Percentiles rank a stretch among this genome's conserved stretches.
Evolutionary conservation across 2,797 vertebrate species (phyloP).

Genomic region (Lepidocolaptes lacrymiger): DNA sequence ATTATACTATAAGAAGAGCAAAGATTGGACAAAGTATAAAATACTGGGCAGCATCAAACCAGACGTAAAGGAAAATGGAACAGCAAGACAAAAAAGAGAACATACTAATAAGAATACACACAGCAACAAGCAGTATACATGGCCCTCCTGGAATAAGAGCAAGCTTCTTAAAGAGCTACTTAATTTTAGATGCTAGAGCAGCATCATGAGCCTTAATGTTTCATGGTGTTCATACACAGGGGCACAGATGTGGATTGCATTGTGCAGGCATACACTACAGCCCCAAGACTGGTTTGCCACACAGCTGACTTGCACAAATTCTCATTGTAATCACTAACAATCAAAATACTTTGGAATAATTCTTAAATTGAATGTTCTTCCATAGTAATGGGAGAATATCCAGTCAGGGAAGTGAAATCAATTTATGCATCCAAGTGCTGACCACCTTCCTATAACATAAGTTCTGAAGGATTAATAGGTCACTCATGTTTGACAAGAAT

Average conservation of each 20-base stretch:
- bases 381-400: neutral
- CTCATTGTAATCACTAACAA: neutral
- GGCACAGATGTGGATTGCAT: neutral
- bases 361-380: neutral
- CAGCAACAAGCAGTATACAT: neutral
- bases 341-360: neutral
- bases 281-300: neutral
- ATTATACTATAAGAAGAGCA: neutral
- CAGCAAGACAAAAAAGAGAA: neutral
- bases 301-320: neutral
- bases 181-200: neutral
- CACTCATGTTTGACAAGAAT: neutral
- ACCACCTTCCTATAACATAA: neutral
- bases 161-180: neutral
- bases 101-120: neutral
- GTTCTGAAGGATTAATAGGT: neutral
- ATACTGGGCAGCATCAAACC: neutral
- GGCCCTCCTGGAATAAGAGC: neutral
- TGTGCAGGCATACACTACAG: neutral
- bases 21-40: neutral
- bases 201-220: neutral
- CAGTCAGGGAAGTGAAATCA: neutral
- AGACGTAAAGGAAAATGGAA: neutral
- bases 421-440: neutral
- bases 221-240: neutral